phyloP scores from a whole-genome alignment of 2,113 vertebrate species.

The Tychaedon coryphoeus region DNA sequence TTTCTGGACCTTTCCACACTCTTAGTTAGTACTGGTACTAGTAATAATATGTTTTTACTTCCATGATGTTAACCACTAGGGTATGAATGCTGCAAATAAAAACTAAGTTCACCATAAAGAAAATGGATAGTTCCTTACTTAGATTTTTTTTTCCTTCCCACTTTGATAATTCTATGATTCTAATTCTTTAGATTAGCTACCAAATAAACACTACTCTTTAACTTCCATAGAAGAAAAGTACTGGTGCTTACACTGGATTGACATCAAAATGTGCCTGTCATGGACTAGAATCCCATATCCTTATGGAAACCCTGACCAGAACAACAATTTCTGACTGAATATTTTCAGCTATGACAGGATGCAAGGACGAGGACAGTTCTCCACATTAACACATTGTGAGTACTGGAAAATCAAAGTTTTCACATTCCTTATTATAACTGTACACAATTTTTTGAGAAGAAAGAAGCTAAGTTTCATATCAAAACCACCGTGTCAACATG shows the following conservation, averaged over 20 bases:
- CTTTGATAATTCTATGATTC: neutral
- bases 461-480: neutral
- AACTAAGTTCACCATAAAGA: neutral
- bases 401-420: neutral
- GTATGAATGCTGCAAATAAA: neutral
- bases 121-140: neutral
- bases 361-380: neutral
- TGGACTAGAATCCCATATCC: neutral
- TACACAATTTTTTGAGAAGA: neutral
- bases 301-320: neutral
- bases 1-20: neutral
- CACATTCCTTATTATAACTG: neutral
- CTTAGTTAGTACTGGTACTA: neutral
- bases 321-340: neutral
- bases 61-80: neutral
- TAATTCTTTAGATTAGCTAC: neutral
- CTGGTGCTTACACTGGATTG: neutral
- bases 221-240: neutral
- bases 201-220: neutral
- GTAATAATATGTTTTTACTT: neutral
- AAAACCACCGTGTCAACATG: fast-evolving
- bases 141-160: neutral
- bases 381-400: fast-evolving
- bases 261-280: neutral
- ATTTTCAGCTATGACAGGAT: neutral